Conservation (phyloP, 2,888 invertebrate genomes). For the Pteria penguin region DNA sequence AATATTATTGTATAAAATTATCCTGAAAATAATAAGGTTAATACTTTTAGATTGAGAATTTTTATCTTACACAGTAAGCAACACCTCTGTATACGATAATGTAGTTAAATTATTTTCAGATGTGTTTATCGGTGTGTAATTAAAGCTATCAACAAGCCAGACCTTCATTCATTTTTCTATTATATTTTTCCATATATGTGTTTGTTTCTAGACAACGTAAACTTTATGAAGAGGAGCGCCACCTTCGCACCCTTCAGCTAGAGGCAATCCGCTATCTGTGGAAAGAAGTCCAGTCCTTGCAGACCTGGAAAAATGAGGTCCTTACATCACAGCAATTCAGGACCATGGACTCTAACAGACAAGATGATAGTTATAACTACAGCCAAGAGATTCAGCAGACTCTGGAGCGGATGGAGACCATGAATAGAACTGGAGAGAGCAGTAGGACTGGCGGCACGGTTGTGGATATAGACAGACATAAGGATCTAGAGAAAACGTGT, state of each 20-base stretch:
- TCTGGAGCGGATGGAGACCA: conserved; percentile 57
- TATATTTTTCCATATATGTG: no score
- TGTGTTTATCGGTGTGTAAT: no score
- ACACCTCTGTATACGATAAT: no score
- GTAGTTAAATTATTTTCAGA: no score
- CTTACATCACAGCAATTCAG: conserved; percentile 57
- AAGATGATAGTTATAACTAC: conserved; percentile 62
- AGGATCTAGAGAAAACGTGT: conserved; percentile 72
- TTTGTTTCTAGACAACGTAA: conserved; percentile 73
- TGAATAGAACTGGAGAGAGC: conserved; percentile 40
- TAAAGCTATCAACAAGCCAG: no score
- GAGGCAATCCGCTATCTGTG: conserved; percentile 75
- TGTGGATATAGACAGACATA: conserved; percentile 60
- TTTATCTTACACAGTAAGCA: no score
- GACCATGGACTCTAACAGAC: conserved; percentile 53
- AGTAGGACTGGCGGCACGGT: conserved; percentile 38
- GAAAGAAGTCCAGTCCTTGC: conserved; percentile 74
- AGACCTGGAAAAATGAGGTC: conserved; percentile 70
- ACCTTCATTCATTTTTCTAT: no score
- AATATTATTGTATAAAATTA: no score
- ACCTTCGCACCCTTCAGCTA: conserved; percentile 72
- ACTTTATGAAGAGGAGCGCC: conserved; percentile 74
- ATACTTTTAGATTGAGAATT: no score
- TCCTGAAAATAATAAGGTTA: no score
- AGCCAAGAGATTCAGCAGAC: conserved; percentile 64